These are phyloP conservation scores for Gibbula magus DNA, from an alignment of 2,888 invertebrate species.

Conservation along the genomic window DNA sequence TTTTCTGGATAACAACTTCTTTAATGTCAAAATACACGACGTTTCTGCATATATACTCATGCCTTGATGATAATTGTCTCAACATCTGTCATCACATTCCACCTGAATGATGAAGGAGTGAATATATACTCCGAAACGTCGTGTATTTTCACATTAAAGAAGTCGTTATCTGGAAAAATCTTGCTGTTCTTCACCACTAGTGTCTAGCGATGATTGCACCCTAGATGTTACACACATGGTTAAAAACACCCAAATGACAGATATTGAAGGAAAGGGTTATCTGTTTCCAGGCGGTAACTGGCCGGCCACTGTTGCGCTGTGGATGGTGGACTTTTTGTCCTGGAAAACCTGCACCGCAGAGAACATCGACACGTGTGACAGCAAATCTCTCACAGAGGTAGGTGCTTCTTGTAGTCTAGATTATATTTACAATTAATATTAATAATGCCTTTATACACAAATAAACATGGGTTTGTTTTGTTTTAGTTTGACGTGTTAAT, in stretches of 20 bases:
- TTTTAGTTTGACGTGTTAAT: no score
- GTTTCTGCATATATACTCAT: no score
- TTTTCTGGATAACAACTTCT: no score
- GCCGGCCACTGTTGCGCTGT: conserved; percentile 93
- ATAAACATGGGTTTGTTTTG: no score
- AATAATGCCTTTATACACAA: no score
- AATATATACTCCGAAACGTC: no score
- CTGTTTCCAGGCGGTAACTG: conserved; percentile 84
- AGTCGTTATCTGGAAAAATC: no score
- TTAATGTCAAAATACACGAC: no score
- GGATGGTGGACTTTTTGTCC: conserved; percentile 92
- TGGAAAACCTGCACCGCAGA: conserved; percentile 82
- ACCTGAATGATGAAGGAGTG: no score
- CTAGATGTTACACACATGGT: not conserved
- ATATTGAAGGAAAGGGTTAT: not conserved
- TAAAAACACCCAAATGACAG: not conserved
- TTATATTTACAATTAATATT: no score
- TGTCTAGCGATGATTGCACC: not conserved
- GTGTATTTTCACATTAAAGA: no score
- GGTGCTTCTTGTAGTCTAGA: no score
- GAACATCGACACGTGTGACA: conserved; percentile 78
- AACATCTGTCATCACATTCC: not conserved
- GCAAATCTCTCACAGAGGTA: conserved; percentile 81
- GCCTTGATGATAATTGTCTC: not conserved
- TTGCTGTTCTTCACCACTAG: not conserved